phyloP scores from a whole-genome alignment of 2,113 vertebrate species.

The Telmatochromis sp. region DNA sequence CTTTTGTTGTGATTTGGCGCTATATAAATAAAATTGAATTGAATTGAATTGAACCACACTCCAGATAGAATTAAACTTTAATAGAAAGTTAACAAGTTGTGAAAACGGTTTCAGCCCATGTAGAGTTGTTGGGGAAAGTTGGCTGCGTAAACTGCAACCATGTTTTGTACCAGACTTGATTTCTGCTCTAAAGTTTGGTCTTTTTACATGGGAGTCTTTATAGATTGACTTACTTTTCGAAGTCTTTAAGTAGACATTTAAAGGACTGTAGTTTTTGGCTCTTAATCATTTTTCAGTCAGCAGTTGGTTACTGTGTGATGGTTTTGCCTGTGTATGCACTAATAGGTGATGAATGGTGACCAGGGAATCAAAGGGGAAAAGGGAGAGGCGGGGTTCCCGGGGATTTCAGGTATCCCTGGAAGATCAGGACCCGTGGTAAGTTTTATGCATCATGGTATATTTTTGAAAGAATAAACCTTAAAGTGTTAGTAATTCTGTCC shows the following conservation, averaged over 20 bases:
- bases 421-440: conserved; percentile 74
- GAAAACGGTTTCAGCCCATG: neutral
- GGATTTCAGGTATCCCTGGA: conserved; percentile 78
- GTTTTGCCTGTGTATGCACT: neutral
- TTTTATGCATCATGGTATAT: neutral
- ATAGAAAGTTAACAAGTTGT: neutral
- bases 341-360: conserved; percentile 71
- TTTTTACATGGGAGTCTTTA: neutral
- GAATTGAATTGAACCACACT: neutral
- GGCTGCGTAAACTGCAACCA: neutral
- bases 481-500: neutral
- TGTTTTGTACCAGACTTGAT: neutral
- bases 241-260: neutral
- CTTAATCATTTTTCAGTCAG: neutral
- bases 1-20: too few relatives aligned
- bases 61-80: neutral
- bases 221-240: neutral
- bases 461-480: neutral
- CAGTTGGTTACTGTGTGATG: neutral
- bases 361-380: conserved; percentile 74
- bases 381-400: conserved; percentile 72
- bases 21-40: too few relatives aligned
- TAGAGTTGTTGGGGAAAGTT: neutral
- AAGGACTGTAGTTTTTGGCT: neutral
- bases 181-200: neutral